Conservation (phyloP, 2,888 invertebrate species). For the Cantharis rufa region DNA sequence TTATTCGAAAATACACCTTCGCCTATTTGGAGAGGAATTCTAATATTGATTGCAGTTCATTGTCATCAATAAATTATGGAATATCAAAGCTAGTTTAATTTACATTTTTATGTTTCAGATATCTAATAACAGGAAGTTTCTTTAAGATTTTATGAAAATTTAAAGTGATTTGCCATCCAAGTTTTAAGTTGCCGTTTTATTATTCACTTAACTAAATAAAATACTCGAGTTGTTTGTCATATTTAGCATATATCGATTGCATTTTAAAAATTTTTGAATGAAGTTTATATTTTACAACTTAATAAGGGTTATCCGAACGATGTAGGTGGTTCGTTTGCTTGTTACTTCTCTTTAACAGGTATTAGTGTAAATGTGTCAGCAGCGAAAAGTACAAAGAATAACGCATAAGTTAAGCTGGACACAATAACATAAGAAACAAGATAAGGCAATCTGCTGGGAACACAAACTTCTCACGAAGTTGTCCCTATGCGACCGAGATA, state of each 20-base stretch:
- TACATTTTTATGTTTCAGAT: not conserved
- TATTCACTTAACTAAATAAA: not conserved
- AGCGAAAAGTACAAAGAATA: conserved; percentile 46
- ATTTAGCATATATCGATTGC: not conserved
- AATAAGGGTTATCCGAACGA: conserved; percentile 33
- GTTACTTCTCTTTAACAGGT: conserved; percentile 34
- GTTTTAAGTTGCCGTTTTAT: not conserved
- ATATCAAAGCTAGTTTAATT: not conserved
- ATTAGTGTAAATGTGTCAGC: conserved; percentile 46
- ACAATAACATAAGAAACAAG: conserved; percentile 49
- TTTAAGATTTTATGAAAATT: not conserved
- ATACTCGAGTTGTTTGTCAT: not conserved
- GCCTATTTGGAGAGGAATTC: not conserved
- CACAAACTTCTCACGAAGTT: conserved; percentile 46
- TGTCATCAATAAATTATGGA: not conserved
- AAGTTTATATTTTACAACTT: conserved; percentile 14
- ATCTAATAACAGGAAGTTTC: not conserved
- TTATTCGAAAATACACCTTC: not conserved
- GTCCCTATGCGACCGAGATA: conserved; percentile 34
- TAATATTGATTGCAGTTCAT: not conserved
- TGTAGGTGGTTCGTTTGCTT: conserved; percentile 30
- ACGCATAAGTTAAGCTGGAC: conserved; percentile 41
- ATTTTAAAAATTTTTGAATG: not conserved
- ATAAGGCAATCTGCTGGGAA: conserved; percentile 48
- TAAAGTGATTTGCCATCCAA: not conserved